These are phyloP conservation scores for Tenthredo livida DNA, from an alignment of 2,888 invertebrate species.

Conservation along the genomic window DNA sequence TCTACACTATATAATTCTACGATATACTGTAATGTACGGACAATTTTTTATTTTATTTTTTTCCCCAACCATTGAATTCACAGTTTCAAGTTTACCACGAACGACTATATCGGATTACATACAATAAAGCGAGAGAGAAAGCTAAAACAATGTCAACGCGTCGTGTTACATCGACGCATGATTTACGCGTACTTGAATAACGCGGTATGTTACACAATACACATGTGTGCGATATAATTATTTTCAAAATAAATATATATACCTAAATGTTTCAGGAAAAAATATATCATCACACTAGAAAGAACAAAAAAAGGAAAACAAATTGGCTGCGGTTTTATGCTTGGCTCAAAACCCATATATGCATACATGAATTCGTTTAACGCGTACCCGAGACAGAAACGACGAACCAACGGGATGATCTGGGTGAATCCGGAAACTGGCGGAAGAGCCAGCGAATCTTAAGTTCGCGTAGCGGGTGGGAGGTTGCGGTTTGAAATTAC, in stretches of 20 bases:
- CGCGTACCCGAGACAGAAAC: neutral
- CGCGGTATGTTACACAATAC: neutral
- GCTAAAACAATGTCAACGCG: neutral
- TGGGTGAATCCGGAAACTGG: slow-evolving; percentile 30
- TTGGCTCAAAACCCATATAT: neutral
- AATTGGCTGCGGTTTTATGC: no score
- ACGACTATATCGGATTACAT: neutral
- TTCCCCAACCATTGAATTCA: neutral
- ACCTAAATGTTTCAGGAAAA: neutral
- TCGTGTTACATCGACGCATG: neutral
- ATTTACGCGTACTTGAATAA: slow-evolving; percentile 2
- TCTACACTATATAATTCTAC: neutral
- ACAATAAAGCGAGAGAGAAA: neutral
- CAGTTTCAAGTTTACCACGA: neutral
- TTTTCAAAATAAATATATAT: neutral
- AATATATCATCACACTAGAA: neutral
- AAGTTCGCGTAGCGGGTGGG: slow-evolving; percentile 8
- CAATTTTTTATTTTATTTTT: neutral
- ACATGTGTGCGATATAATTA: neutral
- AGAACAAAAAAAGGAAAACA: no score
- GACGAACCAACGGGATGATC: slow-evolving; percentile 30
- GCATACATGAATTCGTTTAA: neutral
- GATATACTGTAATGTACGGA: neutral
- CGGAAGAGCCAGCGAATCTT: neutral
- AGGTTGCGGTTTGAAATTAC: slow-evolving; percentile 69